Base-by-base conservation (phyloP, 2,888 invertebrate genomes). In the Leucozona laternaria region DNA sequence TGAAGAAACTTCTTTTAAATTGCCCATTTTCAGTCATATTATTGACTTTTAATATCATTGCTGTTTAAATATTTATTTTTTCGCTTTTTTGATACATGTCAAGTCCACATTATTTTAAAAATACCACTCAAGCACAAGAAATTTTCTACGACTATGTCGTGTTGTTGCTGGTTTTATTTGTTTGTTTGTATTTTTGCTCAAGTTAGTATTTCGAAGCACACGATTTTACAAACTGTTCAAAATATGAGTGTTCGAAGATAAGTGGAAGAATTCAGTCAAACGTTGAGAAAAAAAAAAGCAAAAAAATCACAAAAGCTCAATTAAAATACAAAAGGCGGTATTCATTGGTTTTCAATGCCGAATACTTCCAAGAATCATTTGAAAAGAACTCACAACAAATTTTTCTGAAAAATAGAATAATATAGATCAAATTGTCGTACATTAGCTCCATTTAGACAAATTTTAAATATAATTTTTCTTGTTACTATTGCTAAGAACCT, bases 21-120 rank as follows among this genome's bases (percentile, higher is more conserved):
- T 72, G 72, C 17, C 50, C 80, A 85, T 85, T 77, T 73, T 77
- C 81, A 73, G 77, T 85, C 85, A 85, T 85, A 77, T 71, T 85
- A 77, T 71, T 84, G 71, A 71, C 22, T 48, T 34, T 53, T 55
- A 28, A 22, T 58, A 50, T 40, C 79, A 84, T 84, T 79, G 64
- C 58, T 76, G 50, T 64, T 58, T 25, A 11, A 62, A 45, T 31
- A 45, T 58, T 25, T 43, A 10, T 43, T 66, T 53, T 50, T 78
- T 58, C 40, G n/a, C 45, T 48, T 57, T 64, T 45, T 31, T 48
- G 45, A 66, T 48, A 66, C 48, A 45, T 60, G 62, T 64, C 53
- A 45, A 43, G 48, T 62, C 53, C 45, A 64, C 75, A 76, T 55
- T 68, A 64, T 78, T 78, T 83, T 68, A 28, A 43, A 75, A 79